phyloP scores from a whole-genome alignment of 2,797 vertebrate genomes.

The Danio kyathit region DNA sequence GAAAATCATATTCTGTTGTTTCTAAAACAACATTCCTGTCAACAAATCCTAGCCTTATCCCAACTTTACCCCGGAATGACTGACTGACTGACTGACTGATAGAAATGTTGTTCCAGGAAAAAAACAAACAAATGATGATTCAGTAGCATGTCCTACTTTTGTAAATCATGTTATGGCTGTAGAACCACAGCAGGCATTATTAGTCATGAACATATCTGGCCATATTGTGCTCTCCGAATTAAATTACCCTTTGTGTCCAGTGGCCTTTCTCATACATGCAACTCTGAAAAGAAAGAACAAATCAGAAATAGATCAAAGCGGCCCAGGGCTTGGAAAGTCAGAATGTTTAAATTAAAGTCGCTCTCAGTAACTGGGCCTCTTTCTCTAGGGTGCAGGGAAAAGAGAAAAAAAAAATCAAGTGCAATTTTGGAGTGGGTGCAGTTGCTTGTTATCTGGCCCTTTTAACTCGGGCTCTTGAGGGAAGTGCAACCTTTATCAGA shows the following conservation, averaged over 20 bases:
- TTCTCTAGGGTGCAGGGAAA: constrained; percentile 19
- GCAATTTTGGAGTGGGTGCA: constrained; percentile 38
- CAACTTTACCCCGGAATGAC: not conserved
- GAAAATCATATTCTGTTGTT: not conserved
- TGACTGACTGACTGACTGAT: constrained; percentile 7
- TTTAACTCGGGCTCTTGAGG: constrained; percentile 32
- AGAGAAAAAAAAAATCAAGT: constrained; percentile 28
- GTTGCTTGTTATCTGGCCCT: constrained; percentile 54
- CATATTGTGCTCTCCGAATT: constrained; percentile 14
- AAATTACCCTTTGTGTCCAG: constrained; percentile 19
- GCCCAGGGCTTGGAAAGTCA: constrained; percentile 51
- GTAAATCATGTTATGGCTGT: constrained; percentile 4
- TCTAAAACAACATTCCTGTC: not conserved
- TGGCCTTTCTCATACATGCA: constrained; percentile 19
- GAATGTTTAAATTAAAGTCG: constrained; percentile 56
- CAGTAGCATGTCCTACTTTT: not conserved
- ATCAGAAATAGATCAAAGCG: constrained; percentile 57
- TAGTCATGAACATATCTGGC: not conserved
- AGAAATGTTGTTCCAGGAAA: not conserved
- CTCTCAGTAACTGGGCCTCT: constrained; percentile 41
- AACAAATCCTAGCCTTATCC: not conserved
- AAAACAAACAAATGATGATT: constrained; percentile 29
- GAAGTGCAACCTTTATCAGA: constrained; percentile 44
- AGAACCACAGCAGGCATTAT: not conserved
- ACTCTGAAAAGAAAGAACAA: constrained; percentile 37